A percentile compares a stretch with the other conserved stretches of the same genome.
Conservation (phyloP, 2,888 invertebrate genomes). For the Drosophila meridiana region DNA sequence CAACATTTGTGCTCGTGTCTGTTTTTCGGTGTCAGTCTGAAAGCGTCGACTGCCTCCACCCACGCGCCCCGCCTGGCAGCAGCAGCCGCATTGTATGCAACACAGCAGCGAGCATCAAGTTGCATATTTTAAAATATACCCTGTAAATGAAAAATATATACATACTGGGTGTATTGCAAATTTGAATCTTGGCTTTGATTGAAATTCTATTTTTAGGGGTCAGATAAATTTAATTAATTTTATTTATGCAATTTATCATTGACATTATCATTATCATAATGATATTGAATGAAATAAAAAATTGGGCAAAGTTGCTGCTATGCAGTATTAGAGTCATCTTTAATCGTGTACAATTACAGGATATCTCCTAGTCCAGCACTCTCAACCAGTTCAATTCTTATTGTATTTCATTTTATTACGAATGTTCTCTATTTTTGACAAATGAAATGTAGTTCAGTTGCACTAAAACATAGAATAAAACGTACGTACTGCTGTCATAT, state of each 20-base stretch:
- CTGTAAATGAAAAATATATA: neutral
- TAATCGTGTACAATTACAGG: too few species aligned
- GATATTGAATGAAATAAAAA: too few species aligned
- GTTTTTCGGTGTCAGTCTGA: conserved; percentile 21
- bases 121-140: conserved; percentile 34
- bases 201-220: too few species aligned
- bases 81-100: conserved; percentile 11
- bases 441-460: conserved; percentile 7
- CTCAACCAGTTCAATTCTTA: neutral
- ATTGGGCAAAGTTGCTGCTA: too few species aligned
- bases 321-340: too few species aligned
- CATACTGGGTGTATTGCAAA: neutral
- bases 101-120: conserved; percentile 18
- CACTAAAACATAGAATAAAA: neutral
- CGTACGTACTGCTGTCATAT: conserved; percentile 29
- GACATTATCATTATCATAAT: too few species aligned
- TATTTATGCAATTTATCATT: too few species aligned
- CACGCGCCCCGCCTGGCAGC: neutral
- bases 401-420: neutral
- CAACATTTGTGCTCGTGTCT: conserved; percentile 43
- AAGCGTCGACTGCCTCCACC: neutral
- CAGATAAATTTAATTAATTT: too few species aligned
- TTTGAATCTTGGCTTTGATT: too few species aligned
- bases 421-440: neutral
- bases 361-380: neutral